Evolutionary conservation across 2,888 invertebrate genomes (phyloP), one percentile per base, ranked within the genome.

Genomic region (Therioaphis trifolii): DNA sequence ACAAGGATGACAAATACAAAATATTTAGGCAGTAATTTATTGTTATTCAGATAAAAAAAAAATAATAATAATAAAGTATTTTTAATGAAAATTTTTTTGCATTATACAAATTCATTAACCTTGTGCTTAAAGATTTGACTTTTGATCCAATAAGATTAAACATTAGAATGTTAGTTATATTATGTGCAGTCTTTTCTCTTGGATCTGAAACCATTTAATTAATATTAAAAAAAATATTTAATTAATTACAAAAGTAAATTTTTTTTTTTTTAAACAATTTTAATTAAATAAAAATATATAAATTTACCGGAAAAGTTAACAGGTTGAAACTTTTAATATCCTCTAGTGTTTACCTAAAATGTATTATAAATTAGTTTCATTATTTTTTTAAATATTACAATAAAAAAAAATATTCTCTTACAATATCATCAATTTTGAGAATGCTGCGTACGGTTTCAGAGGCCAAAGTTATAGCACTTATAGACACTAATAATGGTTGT

Each of bases 341-440:
- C 80, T 74, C 80, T 72, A 24, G 80, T 82, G 52, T 82, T 82
- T 21, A 82, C 80, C 80, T 82, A 63, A 82, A 74, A 80, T 27
- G 52, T n/a, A n/a, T n/a, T n/a, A n/a, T n/a, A n/a, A 49, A 49
- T 46, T 18, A 46, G 18, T 21, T n/a, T 4, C 18, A 55, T 55
- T n/a, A n/a, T 55, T 18, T 18, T 15, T n/a, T n/a, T 4, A 55
- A 52, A 21, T 9, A n/a, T n/a, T 55, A 21, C 9, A 7, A n/a
- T 21, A 18, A 55, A 55, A 2, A 27, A 14, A 35, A 55, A 21
- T 9, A 43, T 35, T n/a, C 88, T 91, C 94, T 93, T 87, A 99
- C 97, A 89, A 99, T 98, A 90, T 99, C 99, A 90, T 99, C 99
- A 88, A 99, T 99, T 91, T 99, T 99, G 88, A 99, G 92, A 90